Evolutionary conservation across 2,888 invertebrate genomes (phyloP).

Genomic region (Conomelus anceps): DNA sequence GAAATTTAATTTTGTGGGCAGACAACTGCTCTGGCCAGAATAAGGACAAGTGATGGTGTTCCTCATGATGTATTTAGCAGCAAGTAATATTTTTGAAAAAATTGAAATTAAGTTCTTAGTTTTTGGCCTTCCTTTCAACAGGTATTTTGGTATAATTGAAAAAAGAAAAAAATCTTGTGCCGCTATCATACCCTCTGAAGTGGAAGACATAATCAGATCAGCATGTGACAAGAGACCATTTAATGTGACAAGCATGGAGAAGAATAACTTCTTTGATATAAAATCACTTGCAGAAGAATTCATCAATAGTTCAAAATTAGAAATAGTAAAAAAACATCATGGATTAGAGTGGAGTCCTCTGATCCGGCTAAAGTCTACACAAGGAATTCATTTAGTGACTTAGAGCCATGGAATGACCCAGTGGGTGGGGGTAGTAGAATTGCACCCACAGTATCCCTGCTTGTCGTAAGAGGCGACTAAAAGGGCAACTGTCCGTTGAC

Average conservation of each 20-base stretch:
- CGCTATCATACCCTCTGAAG: slow-evolving; percentile 19
- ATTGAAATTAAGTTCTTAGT: slow-evolving; percentile 29
- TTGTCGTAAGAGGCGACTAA: too few species aligned
- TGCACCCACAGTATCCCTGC: too few species aligned
- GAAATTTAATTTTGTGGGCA: slow-evolving; percentile 25
- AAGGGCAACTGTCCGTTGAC: too few species aligned
- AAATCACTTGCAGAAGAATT: neutral
- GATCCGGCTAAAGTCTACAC: neutral
- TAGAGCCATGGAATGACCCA: too few species aligned
- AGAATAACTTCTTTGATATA: neutral
- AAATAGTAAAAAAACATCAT: neutral
- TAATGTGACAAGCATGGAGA: neutral
- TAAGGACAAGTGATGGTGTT: slow-evolving; percentile 37
- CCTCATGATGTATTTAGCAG: slow-evolving; percentile 34
- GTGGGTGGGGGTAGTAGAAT: too few species aligned
- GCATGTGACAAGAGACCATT: neutral
- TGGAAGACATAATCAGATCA: neutral
- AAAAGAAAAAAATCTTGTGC: slow-evolving; percentile 26
- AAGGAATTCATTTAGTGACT: neutral
- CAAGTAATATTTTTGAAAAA: slow-evolving; percentile 18
- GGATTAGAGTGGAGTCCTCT: neutral
- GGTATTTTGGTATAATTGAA: slow-evolving; percentile 26
- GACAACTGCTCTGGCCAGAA: slow-evolving; percentile 34
- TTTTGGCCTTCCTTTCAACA: slow-evolving; percentile 28
- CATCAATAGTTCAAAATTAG: neutral